Base-by-base conservation (phyloP, 2,888 invertebrate genomes). In the Ennomos quercinarius region DNA sequence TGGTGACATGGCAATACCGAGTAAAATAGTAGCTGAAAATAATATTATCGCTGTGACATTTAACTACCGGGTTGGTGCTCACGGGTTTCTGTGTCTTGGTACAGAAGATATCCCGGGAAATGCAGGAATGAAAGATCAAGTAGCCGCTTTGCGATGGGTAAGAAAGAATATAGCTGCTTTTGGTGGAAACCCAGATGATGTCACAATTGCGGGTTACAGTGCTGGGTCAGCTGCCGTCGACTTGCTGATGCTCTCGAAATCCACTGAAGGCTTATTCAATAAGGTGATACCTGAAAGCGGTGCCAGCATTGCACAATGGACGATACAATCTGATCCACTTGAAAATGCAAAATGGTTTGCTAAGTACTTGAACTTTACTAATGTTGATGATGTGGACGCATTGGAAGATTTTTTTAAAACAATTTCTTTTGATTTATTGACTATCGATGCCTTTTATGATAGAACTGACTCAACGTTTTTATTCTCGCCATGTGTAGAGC, bases 91-190 rank as follows among this genome's bases (percentile, higher is more conserved):
- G n/a, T 85, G 83, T 59, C 71, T 84, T n/a, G 84, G 85, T 0
- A 85, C 84, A 12, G 65, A 74, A 52, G 76, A 72, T 37, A 68
- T 72, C 39, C 86, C 86, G 0, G 87, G 87, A 1, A 86, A 87
- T 54, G 87, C 85, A 34, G 87, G 83, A 2, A 71, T 86, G 73
- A 87, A 87, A 64, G 86, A 87, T 53, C 84, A 84, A 67, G 74
- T 87, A 0, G 78, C 83, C 0, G 60, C 80, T n/a, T 70, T 86
- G 9, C 73, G 71, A 0, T 83, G 83, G 83, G 77, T 83, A 0
- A 70, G 81, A 42, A 66, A 65, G 5, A 86, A 87, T 53, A 84
- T 87, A 86, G 13, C 84, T 84, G 6, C 64, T 69, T 38, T 61
- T 70, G 38, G 68, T 82, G 8, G 84, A 0, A 81, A 83, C 46